Base-by-base conservation (phyloP, 2,888 invertebrate genomes). In the Pristionchus exspectatus region DNA sequence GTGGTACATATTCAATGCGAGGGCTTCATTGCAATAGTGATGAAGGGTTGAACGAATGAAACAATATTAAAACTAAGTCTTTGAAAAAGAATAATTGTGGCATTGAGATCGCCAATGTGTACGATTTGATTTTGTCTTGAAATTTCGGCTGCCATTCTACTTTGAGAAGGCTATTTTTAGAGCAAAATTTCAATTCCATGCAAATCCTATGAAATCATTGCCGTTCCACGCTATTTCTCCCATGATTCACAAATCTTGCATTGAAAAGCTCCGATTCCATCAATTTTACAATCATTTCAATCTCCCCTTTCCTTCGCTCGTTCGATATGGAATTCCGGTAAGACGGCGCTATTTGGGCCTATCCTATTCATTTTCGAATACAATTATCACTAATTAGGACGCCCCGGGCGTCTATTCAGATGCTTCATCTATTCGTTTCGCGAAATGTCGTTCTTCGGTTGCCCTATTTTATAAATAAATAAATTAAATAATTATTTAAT, bases 171-270 rank as follows among this genome's bases (percentile, higher is more conserved):
- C 44, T 7, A 66, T 66, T 66, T 16, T 21, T 16, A 16, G 21
- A 21, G 27, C 27, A 21, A 66, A 24, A 21, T 18, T 27, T 0
- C 27, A 33, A 16, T 69, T 69, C 27, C 12, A 30, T 33, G 69
- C 69, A 69, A 30, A 30, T 30, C n/a, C 7, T 38, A 74, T 74
- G 74, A 74, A 74, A 74, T 74, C 74, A 74, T 74, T 24, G 9
- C 38, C 21, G 74, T 33, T 72, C 38, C 74, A 74, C 74, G 0
- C 74, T 38, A 2, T 44, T 38, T 33, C 74, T 0, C 38, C 3
- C 3, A 30, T 74, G 74, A 74, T 21, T 74, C 74, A 74, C 38
- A 24, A n/a, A 18, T 33, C 24, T 33, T 38, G 3, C 38, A 44
- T 74, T 74, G 33, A 74, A 74, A 74, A 74, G 38, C 38, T 18